Base-by-base conservation (phyloP, 92 coral and sea anemone species). In the Siderastrea radians region DNA sequence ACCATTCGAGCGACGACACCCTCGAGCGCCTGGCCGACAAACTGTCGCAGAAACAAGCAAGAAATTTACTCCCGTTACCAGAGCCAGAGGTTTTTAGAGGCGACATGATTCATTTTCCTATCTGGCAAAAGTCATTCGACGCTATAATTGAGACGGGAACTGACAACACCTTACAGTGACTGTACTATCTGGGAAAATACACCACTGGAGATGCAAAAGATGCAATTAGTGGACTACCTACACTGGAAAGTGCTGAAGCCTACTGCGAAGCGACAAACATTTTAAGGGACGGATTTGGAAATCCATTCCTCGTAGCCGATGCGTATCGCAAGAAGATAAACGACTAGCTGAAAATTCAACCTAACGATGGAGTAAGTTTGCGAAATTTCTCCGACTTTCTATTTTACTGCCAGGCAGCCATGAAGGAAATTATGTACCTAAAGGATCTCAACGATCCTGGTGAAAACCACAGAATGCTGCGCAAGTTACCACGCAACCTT, bases 311-410 rank as follows among this genome's bases (percentile, higher is more conserved):
- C 5, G 93, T 94, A 10, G 84, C 92, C 47, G 78, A 80, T 44
- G 96, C 96, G 38, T 84, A 87, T 68, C 50, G 90, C 54, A 91
- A 85, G 77, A 91, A 74, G 61, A 81, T 91, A 9, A 84, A 88
- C 14, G 84, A 88, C 10, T 88, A 87, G 96, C 94, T 91, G 0
- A 91, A 82, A 65, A 88, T 85, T 5, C 79, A 72, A 1, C 80
- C 84, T 47, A 90, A 85, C 7, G 92, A 93, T 58, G 96, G 92
- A 10, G 45, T 57, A 7, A 63, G 88, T 47, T 79, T 93, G 2
- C 84, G 91, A 63, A 84, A 74, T 12, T 90, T 84, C 55, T 93
- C 96, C 4, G 96, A 93, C 75, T 90, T 90, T 67, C 82, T 93
- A 3, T 26, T 51, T 15, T 84, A 93, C 53, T 84, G 87, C 66